Conservation (phyloP, 2,113 vertebrate species). For the Chaetops frenatus region DNA sequence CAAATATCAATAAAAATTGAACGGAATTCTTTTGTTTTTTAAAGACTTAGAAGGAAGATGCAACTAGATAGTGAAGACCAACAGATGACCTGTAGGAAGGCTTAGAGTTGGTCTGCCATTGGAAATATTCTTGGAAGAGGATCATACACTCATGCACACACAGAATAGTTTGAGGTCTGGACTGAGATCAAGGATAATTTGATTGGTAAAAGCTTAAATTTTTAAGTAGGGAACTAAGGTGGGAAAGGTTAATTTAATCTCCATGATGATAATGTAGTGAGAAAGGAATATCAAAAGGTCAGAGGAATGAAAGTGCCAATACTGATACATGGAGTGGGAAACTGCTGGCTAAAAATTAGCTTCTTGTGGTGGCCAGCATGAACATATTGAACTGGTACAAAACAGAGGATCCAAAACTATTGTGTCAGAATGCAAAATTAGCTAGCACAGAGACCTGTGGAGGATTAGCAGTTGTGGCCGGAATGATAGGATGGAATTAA, state of each 20-base stretch:
- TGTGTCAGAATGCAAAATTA: not conserved
- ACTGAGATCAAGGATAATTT: not conserved
- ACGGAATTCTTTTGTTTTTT: not conserved
- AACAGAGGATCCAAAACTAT: not conserved
- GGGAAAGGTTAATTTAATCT: not conserved
- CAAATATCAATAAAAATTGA: not conserved
- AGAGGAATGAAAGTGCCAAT: not conserved
- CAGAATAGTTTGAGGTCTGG: not conserved
- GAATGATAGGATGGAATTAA: not conserved
- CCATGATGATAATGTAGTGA: not conserved
- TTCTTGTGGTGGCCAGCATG: not conserved
- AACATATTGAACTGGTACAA: not conserved
- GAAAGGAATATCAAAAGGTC: not conserved
- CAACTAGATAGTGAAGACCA: not conserved
- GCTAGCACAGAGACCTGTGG: not conserved
- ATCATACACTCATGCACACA: not conserved
- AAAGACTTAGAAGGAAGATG: not conserved
- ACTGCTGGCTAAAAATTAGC: not conserved
- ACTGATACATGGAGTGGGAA: not conserved
- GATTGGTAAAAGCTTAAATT: not conserved
- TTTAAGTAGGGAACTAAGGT: not conserved
- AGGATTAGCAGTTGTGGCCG: not conserved
- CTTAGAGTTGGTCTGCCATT: not conserved
- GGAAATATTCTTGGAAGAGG: not conserved
- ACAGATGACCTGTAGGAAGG: not conserved